Evolutionary conservation across 1,140 invertebrate genomes (phyloP).

Genomic region (Hylyphantes graminicola): DNA sequence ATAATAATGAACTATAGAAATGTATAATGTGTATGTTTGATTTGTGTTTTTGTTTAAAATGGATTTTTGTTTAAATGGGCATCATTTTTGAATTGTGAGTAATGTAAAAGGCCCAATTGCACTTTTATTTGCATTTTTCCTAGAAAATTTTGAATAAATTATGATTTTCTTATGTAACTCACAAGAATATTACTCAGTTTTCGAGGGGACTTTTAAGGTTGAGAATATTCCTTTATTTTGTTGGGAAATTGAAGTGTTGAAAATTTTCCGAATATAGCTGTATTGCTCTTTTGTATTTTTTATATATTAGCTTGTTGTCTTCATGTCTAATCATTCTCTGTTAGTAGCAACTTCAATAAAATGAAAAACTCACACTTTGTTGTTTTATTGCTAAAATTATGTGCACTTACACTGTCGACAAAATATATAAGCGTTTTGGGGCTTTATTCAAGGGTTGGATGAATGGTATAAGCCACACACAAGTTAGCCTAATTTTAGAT

Average conservation of each 20-base stretch:
- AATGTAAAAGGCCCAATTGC: constrained; percentile 13
- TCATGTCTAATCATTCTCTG: constrained; percentile 65
- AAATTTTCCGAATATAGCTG: constrained; percentile 57
- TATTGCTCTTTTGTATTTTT: constrained; percentile 62
- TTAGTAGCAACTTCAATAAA: constrained; percentile 58
- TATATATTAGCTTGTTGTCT: constrained; percentile 64
- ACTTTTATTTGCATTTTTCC: constrained; percentile 55
- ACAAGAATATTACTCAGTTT: constrained; percentile 57
- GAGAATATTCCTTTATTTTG: constrained; percentile 42
- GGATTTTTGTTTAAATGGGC: neutral
- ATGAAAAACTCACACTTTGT: neutral
- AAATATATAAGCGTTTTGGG: too few species aligned
- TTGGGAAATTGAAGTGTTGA: constrained; percentile 42
- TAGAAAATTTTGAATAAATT: constrained; percentile 32
- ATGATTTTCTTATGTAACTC: neutral
- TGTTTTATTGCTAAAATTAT: neutral
- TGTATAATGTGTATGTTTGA: neutral
- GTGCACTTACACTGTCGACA: too few species aligned
- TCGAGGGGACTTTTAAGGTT: constrained; percentile 48
- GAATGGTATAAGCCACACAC: too few species aligned
- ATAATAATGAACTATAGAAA: too few species aligned
- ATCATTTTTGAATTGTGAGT: neutral
- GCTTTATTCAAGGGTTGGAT: too few species aligned
- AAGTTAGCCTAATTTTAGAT: too few species aligned
- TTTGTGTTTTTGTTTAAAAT: neutral